Evolutionary conservation across 2,797 vertebrate species (phyloP).

Genomic region (Chaenodraco wilsoni): DNA sequence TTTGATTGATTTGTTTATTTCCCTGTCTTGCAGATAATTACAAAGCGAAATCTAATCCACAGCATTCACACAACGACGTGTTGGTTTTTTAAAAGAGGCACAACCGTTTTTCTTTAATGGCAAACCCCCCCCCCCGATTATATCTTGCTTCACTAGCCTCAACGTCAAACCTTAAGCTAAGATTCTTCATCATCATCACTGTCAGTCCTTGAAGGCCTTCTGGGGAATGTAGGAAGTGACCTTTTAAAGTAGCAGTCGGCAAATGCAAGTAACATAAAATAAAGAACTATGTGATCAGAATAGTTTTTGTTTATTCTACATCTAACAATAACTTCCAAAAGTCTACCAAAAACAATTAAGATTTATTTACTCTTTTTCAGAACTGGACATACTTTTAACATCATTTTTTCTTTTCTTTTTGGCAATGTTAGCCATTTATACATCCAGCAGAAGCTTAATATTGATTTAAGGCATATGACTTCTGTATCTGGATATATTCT

Average conservation of each 20-base stretch:
- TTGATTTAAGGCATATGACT: neutral
- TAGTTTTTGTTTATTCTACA: neutral
- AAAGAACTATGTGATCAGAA: neutral
- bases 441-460: too few species aligned
- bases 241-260: conserved; percentile 1
- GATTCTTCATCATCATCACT: conserved; percentile 16
- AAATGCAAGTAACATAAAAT: neutral
- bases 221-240: conserved; percentile 21
- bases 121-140: conserved; percentile 1
- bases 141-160: neutral
- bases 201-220: conserved; percentile 29
- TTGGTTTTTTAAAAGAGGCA: conserved; percentile 26
- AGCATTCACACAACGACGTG: conserved; percentile 16
- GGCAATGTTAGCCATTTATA: too few species aligned
- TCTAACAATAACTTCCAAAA: neutral
- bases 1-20: conserved; percentile 45
- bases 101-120: conserved; percentile 13
- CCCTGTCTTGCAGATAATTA: conserved; percentile 26
- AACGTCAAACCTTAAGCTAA: conserved; percentile 29
- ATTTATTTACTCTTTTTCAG: neutral
- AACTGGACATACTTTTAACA: neutral
- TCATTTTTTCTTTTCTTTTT: too few species aligned
- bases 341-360: neutral
- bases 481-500: neutral
- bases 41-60: conserved; percentile 26